Evolutionary conservation across 2,888 invertebrate species (phyloP).

Genomic region (Crocallis elinguaria): DNA sequence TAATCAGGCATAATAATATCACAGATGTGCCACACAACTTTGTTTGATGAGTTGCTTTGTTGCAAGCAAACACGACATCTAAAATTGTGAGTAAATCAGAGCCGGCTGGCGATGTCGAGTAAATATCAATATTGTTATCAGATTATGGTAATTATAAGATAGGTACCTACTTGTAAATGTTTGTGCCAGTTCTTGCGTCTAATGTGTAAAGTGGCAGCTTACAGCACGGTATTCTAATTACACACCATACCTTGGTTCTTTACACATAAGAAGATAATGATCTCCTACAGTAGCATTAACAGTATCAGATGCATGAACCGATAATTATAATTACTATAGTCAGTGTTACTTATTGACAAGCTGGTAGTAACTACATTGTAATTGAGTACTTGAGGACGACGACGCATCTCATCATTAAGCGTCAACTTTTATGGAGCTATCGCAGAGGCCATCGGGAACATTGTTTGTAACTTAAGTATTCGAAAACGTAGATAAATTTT

Average conservation of each 20-base stretch:
- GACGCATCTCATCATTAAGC: slow-evolving; percentile 18
- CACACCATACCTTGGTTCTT: not conserved
- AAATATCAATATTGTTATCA: slow-evolving; percentile 7
- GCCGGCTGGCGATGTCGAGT: not conserved
- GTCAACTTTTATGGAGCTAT: slow-evolving; percentile 25
- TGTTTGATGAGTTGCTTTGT: slow-evolving; percentile 31
- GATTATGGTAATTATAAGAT: too few relatives aligned
- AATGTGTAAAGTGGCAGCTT: not conserved
- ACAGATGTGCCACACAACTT: slow-evolving; percentile 41
- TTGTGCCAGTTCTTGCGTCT: not conserved
- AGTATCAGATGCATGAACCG: slow-evolving; percentile 16
- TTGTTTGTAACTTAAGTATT: slow-evolving; percentile 7
- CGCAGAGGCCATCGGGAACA: slow-evolving; percentile 31
- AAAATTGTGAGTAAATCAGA: not conserved
- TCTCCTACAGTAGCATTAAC: slow-evolving; percentile 6
- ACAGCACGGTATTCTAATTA: not conserved
- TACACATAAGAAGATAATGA: slow-evolving; percentile 9
- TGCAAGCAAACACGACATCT: not conserved
- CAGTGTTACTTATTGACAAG: not conserved
- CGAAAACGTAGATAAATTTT: too few relatives aligned
- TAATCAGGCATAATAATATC: slow-evolving; percentile 12
- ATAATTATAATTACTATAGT: slow-evolving; percentile 10
- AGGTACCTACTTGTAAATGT: not conserved
- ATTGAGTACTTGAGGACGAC: slow-evolving; percentile 6
- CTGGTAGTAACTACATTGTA: slow-evolving; percentile 5